Evolutionary conservation across 2,113 vertebrate species (phyloP).

Genomic region (Recurvirostra avosetta): DNA sequence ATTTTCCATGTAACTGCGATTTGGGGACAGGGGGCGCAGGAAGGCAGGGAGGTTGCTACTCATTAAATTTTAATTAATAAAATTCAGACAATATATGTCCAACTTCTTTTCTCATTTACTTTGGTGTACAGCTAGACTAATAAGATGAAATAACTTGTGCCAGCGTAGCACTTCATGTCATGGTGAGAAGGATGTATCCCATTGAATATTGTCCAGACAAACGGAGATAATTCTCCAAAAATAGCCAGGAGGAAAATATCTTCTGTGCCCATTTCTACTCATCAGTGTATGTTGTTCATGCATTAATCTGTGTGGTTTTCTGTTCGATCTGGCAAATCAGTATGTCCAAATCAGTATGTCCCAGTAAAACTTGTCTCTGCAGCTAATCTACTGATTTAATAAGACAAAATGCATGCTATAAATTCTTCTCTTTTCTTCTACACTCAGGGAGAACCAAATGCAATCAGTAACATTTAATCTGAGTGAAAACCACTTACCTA

Average conservation of each 20-base stretch:
- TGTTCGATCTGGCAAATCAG: not conserved
- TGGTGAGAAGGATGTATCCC: not conserved
- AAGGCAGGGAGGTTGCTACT: not conserved
- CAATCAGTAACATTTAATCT: not conserved
- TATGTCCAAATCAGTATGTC: not conserved
- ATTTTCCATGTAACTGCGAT: not conserved
- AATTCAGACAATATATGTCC: not conserved
- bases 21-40: rapidly evolving
- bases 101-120: not conserved
- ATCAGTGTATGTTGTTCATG: not conserved
- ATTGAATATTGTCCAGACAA: not conserved
- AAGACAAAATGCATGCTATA: not conserved
- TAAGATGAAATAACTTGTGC: not conserved
- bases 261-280: not conserved
- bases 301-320: not conserved
- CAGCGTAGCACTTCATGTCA: not conserved
- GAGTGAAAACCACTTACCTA: not conserved
- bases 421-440: not conserved
- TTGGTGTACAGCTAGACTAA: not conserved
- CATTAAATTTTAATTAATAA: not conserved
- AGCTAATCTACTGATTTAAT: not conserved
- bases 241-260: not conserved
- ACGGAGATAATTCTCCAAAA: not conserved
- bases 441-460: not conserved
- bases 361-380: not conserved